Conservation (phyloP, 2,888 invertebrate species). For the Dicyrtoma fusca region DNA sequence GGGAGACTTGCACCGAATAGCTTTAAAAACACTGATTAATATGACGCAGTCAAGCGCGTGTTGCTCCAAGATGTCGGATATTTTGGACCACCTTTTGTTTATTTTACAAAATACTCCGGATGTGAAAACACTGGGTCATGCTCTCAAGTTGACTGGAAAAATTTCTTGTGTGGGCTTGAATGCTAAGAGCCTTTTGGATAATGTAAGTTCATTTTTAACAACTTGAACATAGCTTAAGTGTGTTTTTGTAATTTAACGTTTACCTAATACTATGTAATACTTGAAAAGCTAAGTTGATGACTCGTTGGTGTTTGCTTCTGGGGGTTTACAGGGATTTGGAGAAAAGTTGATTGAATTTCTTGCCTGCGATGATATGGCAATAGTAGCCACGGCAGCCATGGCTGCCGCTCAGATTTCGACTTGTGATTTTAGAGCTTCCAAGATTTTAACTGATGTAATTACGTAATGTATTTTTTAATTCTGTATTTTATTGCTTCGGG, state of each 20-base stretch:
- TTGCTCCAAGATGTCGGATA: constrained; percentile 23
- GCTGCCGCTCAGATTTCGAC: constrained; percentile 38
- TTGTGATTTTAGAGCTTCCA: constrained; percentile 1
- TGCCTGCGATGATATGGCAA: constrained; percentile 29
- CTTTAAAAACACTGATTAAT: constrained; percentile 43
- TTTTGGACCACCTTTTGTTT: constrained; percentile 11
- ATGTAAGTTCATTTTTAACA: constrained; percentile 15
- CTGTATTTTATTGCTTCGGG: no score
- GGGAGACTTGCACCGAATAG: constrained; percentile 48
- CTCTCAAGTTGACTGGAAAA: constrained; percentile 28
- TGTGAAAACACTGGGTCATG: constrained; percentile 23
- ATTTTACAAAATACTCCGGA: constrained; percentile 25
- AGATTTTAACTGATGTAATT: constrained; percentile 16
- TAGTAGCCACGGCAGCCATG: constrained; percentile 37
- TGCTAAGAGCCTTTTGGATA: constrained; percentile 19
- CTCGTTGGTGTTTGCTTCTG: no score
- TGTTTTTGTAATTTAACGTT: background rate
- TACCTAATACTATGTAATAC: no score
- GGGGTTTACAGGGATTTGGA: constrained; percentile 34
- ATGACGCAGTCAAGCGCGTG: constrained; percentile 29
- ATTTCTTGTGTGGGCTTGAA: constrained; percentile 20
- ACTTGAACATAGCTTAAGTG: constrained; percentile 10
- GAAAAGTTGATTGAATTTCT: constrained; percentile 26
- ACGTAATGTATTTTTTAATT: background rate
- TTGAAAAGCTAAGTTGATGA: no score